A percentile compares a stretch with the other conserved stretches of the same genome.
These are phyloP conservation scores for Stictonetta naevosa DNA, from an alignment of 2,113 vertebrate species.

Conservation along the genomic window DNA sequence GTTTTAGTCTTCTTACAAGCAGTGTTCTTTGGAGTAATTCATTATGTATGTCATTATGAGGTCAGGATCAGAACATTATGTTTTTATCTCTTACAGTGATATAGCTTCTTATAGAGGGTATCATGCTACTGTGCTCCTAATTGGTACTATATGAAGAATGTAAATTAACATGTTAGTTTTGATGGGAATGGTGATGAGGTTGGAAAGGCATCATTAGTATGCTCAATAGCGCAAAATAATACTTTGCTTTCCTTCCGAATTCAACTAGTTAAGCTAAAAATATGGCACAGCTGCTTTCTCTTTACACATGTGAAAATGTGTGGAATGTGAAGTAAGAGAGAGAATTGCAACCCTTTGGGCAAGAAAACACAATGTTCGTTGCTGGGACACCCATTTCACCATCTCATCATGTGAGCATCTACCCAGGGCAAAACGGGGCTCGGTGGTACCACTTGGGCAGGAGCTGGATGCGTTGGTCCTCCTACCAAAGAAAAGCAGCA, in stretches of 20 bases:
- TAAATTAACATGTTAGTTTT: constrained; percentile 57
- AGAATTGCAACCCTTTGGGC: background rate
- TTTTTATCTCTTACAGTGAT: background rate
- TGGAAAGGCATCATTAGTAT: constrained; percentile 53
- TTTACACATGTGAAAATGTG: constrained; percentile 13
- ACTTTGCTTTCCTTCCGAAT: constrained; percentile 36
- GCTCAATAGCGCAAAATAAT: constrained; percentile 37
- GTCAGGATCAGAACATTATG: background rate
- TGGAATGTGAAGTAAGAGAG: constrained; percentile 20
- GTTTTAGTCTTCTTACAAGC: background rate
- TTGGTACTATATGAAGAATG: constrained; percentile 50
- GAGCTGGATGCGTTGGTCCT: background rate
- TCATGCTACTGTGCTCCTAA: constrained; percentile 6
- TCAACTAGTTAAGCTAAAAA: constrained; percentile 48
- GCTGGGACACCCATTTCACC: background rate
- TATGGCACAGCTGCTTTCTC: constrained; percentile 39
- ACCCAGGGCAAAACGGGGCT: background rate
- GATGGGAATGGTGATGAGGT: constrained; percentile 58
- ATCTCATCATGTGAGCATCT: rapidly evolving
- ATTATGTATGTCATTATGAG: background rate
- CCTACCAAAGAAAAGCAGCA: background rate
- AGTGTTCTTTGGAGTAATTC: constrained; percentile 14
- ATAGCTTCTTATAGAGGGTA: background rate
- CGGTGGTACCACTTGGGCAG: background rate
- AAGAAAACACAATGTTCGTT: background rate